phyloP scores from a whole-genome alignment of 2,113 vertebrate genomes.

The Pseudopipra pipra region DNA sequence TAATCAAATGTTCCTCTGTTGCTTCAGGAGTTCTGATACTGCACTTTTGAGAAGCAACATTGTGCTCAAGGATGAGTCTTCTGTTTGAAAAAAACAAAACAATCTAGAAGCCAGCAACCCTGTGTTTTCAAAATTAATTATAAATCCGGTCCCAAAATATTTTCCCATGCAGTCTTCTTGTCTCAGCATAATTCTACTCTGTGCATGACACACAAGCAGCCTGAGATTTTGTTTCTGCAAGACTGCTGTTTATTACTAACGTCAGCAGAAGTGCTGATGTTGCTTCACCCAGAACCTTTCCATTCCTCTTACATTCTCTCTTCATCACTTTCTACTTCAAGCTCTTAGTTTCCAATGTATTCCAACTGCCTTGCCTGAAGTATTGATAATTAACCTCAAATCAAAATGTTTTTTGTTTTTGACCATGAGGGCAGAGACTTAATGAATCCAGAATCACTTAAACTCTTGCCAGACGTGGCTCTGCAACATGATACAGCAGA shows the following conservation, averaged over 20 bases:
- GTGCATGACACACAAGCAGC: neutral
- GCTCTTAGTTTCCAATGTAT: neutral
- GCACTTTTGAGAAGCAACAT: neutral
- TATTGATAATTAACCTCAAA: neutral
- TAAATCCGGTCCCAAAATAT: neutral
- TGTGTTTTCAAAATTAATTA: neutral
- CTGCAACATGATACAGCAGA: neutral
- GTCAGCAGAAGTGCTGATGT: neutral
- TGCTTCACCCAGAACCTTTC: neutral
- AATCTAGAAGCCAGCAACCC: neutral
- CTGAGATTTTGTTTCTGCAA: neutral
- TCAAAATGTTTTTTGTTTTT: neutral
- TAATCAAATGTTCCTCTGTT: neutral
- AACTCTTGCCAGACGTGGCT: neutral
- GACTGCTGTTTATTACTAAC: neutral
- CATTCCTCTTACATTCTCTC: neutral
- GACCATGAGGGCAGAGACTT: neutral
- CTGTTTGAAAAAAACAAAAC: neutral
- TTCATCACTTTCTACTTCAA: neutral
- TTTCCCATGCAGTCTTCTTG: neutral
- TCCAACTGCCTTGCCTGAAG: neutral
- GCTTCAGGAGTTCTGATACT: neutral
- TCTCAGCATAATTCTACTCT: neutral
- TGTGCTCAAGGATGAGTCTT: neutral
- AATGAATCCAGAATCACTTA: neutral